These are phyloP conservation scores for Amphimedon queenslandica DNA, from an alignment of 37 sponge, comb jelly and placozoan genomes.

Conservation along the genomic window DNA sequence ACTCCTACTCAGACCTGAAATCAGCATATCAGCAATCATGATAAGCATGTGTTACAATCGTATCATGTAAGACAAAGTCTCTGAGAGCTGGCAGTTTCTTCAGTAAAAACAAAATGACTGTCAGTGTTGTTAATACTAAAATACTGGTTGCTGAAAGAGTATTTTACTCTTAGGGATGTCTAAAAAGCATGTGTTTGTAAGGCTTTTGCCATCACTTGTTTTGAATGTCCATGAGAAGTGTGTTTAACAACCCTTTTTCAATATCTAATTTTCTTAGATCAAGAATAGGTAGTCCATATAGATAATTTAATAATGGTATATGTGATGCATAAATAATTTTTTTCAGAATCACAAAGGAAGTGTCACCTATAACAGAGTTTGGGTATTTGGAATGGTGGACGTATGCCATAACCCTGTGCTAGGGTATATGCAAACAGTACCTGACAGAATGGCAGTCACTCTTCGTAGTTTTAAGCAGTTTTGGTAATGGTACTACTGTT, in stretches of 20 bases:
- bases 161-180: background rate
- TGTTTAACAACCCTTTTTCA: slow-evolving; percentile 10
- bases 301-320: slow-evolving; percentile 51
- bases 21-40: no score
- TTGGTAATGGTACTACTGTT: background rate
- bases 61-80: background rate
- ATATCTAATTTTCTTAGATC: slow-evolving; percentile 4
- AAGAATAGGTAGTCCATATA: slow-evolving; percentile 34
- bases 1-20: no score
- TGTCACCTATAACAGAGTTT: background rate
- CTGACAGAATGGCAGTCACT: slow-evolving; percentile 45
- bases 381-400: slow-evolving; percentile 40
- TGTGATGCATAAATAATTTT: slow-evolving; percentile 42
- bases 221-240: slow-evolving; percentile 41
- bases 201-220: background rate
- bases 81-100: slow-evolving; percentile 24
- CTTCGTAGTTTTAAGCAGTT: slow-evolving; percentile 35
- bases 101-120: slow-evolving; percentile 8
- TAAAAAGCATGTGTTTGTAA: background rate
- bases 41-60: background rate
- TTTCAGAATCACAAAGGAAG: background rate
- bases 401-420: slow-evolving; percentile 21
- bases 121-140: background rate
- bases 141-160: background rate
- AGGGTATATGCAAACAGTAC: slow-evolving; percentile 67